Base-by-base conservation (phyloP, 2,113 vertebrate species). In the Chrysochloris asiatica region DNA sequence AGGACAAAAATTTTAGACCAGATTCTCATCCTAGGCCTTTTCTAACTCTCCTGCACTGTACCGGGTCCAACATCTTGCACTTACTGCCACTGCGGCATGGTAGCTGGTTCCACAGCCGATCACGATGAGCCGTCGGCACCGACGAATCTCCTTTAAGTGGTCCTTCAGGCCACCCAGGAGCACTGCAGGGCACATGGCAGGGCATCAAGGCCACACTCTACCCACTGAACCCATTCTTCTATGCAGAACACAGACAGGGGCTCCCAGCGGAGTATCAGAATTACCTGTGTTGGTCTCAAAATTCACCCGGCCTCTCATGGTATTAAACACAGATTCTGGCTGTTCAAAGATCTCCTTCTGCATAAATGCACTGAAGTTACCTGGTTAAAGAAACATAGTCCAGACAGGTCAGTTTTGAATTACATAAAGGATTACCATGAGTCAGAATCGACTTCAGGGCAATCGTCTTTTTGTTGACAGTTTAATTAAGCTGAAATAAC, bases 331-430 rank as follows among this genome's bases (percentile, higher is more conserved):
- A 0, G 99, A 99, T 87, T 99, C 99, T 0, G 99, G 99, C 97
- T 99, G 99, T 91, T 99, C 99, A 56, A 99, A 99, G 95, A 99
- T 99, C 96, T 99, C 99, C 97, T 99, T 99, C 95, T 99, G 99
- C 99, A 99, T 99, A 96, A 99, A 99, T 4, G 99, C 98, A 56
- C 99, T 98, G 97, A 99, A 99, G 96, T 99, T 99, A 52, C 99
- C 99, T 99, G 96, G 76, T 88, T 24, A 91, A 43, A 89, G 41
- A 96, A 93, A 94, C 17, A 92, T 3, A 24, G 33, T 17, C 1
- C 38, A 52, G 59, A 52, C 8, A 6, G 83, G 3, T 88, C 47
- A 95, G 33, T 63, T 67, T 79, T 45, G 47, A 72, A 56, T 93
- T 84, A 9, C 67, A 38, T 19, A 41, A 22, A 12, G 36, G 67